Evolutionary conservation across 2,113 vertebrate genomes (phyloP), one percentile per base, ranked within the genome.

Genomic region (Mionectes macconnelli): DNA sequence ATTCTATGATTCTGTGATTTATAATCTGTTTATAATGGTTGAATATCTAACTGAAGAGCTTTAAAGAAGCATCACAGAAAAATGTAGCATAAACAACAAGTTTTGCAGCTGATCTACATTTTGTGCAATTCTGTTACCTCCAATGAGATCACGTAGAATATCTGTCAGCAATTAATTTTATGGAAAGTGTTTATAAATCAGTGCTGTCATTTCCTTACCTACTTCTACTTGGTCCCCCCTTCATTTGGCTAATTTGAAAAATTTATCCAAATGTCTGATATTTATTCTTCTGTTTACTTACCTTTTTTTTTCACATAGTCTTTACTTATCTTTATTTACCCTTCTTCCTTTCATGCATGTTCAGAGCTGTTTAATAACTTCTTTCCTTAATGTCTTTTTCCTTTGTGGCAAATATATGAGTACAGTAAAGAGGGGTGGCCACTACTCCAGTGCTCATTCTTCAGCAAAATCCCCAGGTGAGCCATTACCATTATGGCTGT

Each of bases 401-500:
- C 97, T 96, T 91, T 97, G 97, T 98, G 53, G 96, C 80, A 91
- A 96, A 97, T 97, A 93, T 93, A 93, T 98, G 97, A 98, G 97
- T 95, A 96, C 98, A 99, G 99, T 98, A 90, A 99, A 98, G 97
- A 98, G 98, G 98, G 96, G 98, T 91, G 97, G 98, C 95, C 98
- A 98, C 93, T 98, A 97, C 97, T 98, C 98, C 97, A 98, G 98
- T 98, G 98, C 98, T 96, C 98, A 98, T 91, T 98, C 99, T 97
- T 97, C 99, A 82, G 94, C 99, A 98, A 99, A 98, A 97, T 99
- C 99, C 96, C 99, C 99, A 99, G 99, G 99, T 99, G 98, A 99
- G 99, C 97, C 97, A 92, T 94, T 97, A 14, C 56, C 70, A 31
- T 55, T 78, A 93, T 93, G 97, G 98, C 97, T 98, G 73, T 98